A percentile compares a stretch with the other conserved stretches of the same genome.
These are phyloP conservation scores for Plestiodon gilberti DNA, from an alignment of 2,113 vertebrate species.

Conservation along the genomic window DNA sequence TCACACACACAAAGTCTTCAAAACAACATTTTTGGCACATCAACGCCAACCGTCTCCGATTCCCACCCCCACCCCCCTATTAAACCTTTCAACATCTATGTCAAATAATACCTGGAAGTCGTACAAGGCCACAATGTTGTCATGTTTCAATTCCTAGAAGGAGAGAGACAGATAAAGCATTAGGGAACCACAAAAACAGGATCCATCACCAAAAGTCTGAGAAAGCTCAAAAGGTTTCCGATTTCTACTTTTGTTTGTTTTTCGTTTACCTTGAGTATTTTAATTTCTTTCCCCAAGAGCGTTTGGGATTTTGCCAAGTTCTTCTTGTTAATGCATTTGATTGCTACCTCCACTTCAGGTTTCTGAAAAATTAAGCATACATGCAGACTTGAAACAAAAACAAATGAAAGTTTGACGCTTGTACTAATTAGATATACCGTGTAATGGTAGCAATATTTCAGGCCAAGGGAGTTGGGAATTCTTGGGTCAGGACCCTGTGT, in stretches of 20 bases:
- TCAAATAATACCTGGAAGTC: constrained; percentile 90
- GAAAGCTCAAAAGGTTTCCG: constrained; percentile 2
- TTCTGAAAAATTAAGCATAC: constrained; percentile 79
- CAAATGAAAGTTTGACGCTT: not conserved
- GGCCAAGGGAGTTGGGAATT: not conserved
- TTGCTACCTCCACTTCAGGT: constrained; percentile 91
- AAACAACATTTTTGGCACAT: not conserved
- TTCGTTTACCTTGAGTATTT: constrained; percentile 92
- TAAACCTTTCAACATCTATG: not conserved
- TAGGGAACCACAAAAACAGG: constrained; percentile 5
- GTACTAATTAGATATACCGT: constrained; percentile 2
- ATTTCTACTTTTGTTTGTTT: not conserved
- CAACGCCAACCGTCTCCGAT: not conserved
- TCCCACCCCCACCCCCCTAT: not conserved
- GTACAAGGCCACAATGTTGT: constrained; percentile 94
- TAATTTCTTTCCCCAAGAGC: constrained; percentile 94
- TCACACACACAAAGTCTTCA: too few species aligned
- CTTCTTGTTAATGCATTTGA: constrained; percentile 98
- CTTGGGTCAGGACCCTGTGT: not conserved
- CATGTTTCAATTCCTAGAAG: constrained; percentile 93
- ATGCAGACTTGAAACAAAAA: too few species aligned
- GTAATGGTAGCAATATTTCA: constrained; percentile 12
- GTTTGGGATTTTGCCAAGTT: constrained; percentile 94
- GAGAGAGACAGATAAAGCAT: constrained; percentile 28
- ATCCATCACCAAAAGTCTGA: not conserved